Base-by-base conservation (phyloP, 1,140 invertebrate genomes). In the Tetragnatha versicolor region DNA sequence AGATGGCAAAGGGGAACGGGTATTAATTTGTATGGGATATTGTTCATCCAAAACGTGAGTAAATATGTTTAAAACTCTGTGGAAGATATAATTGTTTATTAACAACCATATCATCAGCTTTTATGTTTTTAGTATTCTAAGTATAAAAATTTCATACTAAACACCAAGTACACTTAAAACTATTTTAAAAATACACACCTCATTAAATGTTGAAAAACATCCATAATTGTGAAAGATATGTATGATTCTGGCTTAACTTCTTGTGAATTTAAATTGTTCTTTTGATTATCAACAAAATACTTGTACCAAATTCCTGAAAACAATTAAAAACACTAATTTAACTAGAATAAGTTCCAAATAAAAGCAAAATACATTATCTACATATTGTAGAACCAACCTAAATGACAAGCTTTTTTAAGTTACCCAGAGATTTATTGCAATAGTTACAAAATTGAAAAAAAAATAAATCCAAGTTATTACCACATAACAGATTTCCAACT, bases 11-110 rank as follows among this genome's bases (percentile, higher is more conserved):
- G 85, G 81, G 6, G 86, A 81, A 33, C 85, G 85, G 6, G 84
- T 86, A 55, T 90, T 88, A 49, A 89, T 86, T 0, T 90, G 85
- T 45, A 88, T 87, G 61, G 92, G 88, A 10, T 81, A 79, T 53
- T 90, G 86, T 69, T 94, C 92, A 81, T 94, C 92, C 55, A 94
- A 89, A 51, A 94, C 89, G 84, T 93, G 91, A 22, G 91, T 89
- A 83, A 92, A 90, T 51, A 93, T 90, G 83, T 93, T 93, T 27
- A 94, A 83, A 45, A 94, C 84, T 83, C 91, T 87, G 47, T 39
- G 63, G 73, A n/a, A 42, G 47, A 58, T 2, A 45, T 14, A 45
- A 10, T 3, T 14, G 12, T 45, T 45, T 47, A 17, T 47, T 47
- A 47, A 47, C 42, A 47, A 47, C 12, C 42, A 47, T n/a, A 47